Percentiles rank a stretch among this genome's conserved stretches.
Evolutionary conservation across 2,113 vertebrate species (phyloP).

Genomic region (Xenopus tropicalis): DNA sequence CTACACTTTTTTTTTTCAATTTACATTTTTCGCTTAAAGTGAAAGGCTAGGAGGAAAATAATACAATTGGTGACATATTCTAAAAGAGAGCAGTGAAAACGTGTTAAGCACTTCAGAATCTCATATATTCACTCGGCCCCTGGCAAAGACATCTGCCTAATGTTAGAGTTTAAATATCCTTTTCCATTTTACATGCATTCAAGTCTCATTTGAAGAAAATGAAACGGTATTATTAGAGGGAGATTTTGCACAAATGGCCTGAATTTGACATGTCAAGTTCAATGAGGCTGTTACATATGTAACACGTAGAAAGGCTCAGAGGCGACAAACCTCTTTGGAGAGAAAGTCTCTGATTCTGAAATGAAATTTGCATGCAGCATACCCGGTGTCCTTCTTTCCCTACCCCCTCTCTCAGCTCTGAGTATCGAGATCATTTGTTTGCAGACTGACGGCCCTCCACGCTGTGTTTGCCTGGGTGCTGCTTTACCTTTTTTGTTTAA

Average conservation of each 20-base stretch:
- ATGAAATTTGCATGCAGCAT: constrained; percentile 68
- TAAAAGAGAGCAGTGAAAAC: constrained; percentile 58
- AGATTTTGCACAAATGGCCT: constrained; percentile 95
- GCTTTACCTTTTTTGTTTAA: not conserved
- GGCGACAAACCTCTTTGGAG: constrained; percentile 62
- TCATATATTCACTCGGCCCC: constrained; percentile 70
- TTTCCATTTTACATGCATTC: constrained; percentile 82
- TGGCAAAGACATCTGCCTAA: constrained; percentile 75
- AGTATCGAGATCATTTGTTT: not conserved
- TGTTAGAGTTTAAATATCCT: constrained; percentile 82
- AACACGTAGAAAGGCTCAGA: constrained; percentile 63
- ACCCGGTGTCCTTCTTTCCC: constrained; percentile 31
- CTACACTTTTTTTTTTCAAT: constrained; percentile 66
- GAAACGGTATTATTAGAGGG: constrained; percentile 90
- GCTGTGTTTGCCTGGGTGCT: not conserved
- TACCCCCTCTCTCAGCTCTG: not conserved
- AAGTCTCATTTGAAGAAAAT: constrained; percentile 82
- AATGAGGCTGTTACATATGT: constrained; percentile 84
- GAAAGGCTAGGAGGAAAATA: constrained; percentile 15
- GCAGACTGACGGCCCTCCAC: not conserved
- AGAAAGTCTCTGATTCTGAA: constrained; percentile 66
- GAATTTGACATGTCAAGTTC: constrained; percentile 95
- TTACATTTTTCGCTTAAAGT: constrained; percentile 57
- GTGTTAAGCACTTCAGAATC: constrained; percentile 74
- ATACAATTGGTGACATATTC: constrained; percentile 57